Conservation (phyloP, 1,140 invertebrate genomes). For the Steinernema feltiae region DNA sequence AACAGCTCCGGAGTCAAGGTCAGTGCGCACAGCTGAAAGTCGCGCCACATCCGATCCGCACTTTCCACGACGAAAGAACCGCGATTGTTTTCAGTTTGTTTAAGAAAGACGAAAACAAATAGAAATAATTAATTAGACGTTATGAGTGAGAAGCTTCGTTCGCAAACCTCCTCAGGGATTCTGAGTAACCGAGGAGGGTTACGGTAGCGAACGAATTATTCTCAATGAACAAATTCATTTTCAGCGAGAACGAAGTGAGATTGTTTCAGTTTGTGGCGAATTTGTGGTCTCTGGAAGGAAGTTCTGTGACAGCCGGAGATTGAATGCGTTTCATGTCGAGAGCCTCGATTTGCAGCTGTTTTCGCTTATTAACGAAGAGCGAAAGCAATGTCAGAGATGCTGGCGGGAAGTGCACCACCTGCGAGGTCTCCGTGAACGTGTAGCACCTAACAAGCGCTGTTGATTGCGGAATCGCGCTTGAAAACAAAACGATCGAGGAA, state of each 20-base stretch:
- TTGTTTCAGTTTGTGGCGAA: not conserved
- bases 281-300: too few relatives aligned
- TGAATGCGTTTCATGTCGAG: too few relatives aligned
- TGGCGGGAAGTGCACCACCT: too few relatives aligned
- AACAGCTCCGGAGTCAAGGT: not conserved
- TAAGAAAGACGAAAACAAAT: constrained; percentile 6
- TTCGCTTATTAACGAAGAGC: too few relatives aligned
- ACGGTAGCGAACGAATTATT: not conserved
- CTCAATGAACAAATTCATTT: not conserved
- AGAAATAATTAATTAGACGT: constrained; percentile 1
- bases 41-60: not conserved
- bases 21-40: not conserved
- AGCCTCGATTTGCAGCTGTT: too few relatives aligned
- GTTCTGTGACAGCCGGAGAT: too few relatives aligned
- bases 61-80: not conserved
- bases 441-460: too few relatives aligned
- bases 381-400: too few relatives aligned
- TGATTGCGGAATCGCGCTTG: too few relatives aligned
- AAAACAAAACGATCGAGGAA: too few relatives aligned
- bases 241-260: not conserved
- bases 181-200: not conserved
- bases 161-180: not conserved
- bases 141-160: not conserved
- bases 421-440: too few relatives aligned
- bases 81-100: constrained; percentile 3